A percentile compares a stretch with the other conserved stretches of the same genome.
Conservation (phyloP, 2,113 vertebrate species). For the Istiophorus platypterus region DNA sequence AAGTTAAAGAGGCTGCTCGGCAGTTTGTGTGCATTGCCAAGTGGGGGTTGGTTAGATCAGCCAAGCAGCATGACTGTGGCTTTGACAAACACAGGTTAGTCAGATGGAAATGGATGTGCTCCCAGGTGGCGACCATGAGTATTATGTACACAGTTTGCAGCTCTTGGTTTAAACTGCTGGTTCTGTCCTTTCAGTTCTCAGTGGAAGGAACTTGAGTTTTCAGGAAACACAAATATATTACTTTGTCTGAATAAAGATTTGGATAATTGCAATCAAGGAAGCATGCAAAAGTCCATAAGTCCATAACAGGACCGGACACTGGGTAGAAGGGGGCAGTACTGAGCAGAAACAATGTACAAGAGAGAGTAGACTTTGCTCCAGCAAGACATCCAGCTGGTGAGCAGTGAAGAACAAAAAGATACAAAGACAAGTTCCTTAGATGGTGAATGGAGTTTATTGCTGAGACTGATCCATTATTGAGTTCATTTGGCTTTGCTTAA, state of each 20-base stretch:
- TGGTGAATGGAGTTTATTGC: not conserved
- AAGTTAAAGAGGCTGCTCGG: conserved; percentile 21
- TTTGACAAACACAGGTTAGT: conserved; percentile 60
- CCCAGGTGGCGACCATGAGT: conserved; percentile 41
- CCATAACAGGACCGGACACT: not conserved
- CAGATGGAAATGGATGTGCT: conserved; percentile 62
- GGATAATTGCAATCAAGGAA: not conserved
- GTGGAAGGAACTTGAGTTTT: conserved; percentile 10
- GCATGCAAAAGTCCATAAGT: not conserved
- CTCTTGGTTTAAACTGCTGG: conserved; percentile 1
- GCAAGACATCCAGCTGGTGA: not conserved
- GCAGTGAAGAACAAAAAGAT: not conserved
- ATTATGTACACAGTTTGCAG: conserved; percentile 29
- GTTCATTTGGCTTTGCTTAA: not conserved
- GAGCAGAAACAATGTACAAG: conserved; percentile 9
- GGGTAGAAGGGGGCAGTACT: not conserved
- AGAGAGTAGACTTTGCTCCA: not conserved
- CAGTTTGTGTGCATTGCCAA: conserved; percentile 38
- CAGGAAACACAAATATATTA: conserved; percentile 5
- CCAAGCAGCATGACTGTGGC: conserved; percentile 36
- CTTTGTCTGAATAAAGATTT: not conserved
- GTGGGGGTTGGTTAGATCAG: conserved; percentile 28
- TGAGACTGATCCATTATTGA: conserved; percentile 1
- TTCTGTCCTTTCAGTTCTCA: conserved; percentile 9
- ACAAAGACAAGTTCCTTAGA: not conserved